Evolutionary conservation across 64 coral and sea anemone species (phyloP).

Genomic region (Trachythela sp.): DNA sequence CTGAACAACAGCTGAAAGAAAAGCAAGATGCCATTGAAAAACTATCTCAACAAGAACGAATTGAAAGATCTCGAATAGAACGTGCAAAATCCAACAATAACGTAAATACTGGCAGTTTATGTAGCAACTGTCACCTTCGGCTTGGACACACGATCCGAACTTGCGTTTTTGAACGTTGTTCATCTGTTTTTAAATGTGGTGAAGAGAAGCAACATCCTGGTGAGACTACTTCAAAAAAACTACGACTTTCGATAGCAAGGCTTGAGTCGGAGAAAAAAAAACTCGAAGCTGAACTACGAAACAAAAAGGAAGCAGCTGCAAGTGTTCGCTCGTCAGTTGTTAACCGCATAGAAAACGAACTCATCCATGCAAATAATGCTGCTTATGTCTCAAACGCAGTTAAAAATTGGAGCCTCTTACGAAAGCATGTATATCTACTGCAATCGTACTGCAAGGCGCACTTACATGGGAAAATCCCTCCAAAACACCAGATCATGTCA

Average conservation of each 20-base stretch:
- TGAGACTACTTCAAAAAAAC: constrained; percentile 18
- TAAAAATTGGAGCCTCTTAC: constrained; percentile 42
- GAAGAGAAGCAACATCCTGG: constrained; percentile 48
- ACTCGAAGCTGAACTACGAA: constrained; percentile 32
- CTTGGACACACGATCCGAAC: constrained; percentile 46
- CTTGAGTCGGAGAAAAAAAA: constrained; percentile 47
- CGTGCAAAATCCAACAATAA: constrained; percentile 14
- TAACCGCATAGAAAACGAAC: constrained; percentile 38
- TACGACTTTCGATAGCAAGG: background rate
- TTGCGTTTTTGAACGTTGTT: constrained; percentile 24
- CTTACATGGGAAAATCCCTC: background rate
- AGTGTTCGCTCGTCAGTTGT: constrained; percentile 29
- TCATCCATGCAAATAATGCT: constrained; percentile 23
- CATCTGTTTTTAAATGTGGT: constrained; percentile 39
- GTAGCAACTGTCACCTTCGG: constrained; percentile 41
- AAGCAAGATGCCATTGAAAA: constrained; percentile 33
- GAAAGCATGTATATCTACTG: constrained; percentile 18
- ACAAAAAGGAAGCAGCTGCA: constrained; percentile 16
- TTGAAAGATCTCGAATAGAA: background rate
- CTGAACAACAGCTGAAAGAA: constrained; percentile 24
- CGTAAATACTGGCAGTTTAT: constrained; percentile 24
- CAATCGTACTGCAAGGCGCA: background rate
- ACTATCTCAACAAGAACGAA: constrained; percentile 27
- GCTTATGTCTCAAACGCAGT: constrained; percentile 20
- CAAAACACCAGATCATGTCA: background rate